Base-by-base conservation (phyloP, 2,113 vertebrate species). In the Tamias sibiricus region DNA sequence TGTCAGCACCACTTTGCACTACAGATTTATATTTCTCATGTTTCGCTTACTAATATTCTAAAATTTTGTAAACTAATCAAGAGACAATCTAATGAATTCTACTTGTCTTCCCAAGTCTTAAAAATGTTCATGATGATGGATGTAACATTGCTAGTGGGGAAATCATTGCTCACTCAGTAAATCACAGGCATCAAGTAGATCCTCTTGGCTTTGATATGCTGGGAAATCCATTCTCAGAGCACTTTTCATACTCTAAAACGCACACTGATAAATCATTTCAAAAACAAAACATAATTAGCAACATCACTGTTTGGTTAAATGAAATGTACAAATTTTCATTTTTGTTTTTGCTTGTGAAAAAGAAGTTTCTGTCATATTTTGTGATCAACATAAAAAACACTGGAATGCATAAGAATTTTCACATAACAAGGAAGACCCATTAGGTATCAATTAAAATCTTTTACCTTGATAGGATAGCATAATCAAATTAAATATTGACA, bases 261-360 rank as follows among this genome's bases (percentile, higher is more conserved):
- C 7, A 97, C 49, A 95, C 91, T 86, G 96, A 97, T 96, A 94
- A 97, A 84, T 96, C 22, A 91, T 52, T 88, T 75, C 22, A 85
- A 79, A 91, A 44, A n/a, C 11, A 19, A 74, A 22, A 71, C 20
- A 72, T 96, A 19, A 62, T 91, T 76, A 91, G 44, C 44, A 92
- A 94, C 30, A 81, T 95, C 22, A 30, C 44, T 30, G 2, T 69
- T 79, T 77, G 26, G 17, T 79, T 93, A 81, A 94, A 96, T 54
- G 32, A 97, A 97, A 95, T 71, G 2, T 96, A 24, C 20, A 93
- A 91, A 81, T 83, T 83, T 94, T 93, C 9, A 8, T 76, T 91
- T 86, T 17, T 95, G 9, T 37, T 75, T 42, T 93, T 37, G 52
- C n/a, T 88, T 91, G 81, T 44, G 26, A 32, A 84, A 87, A 95